Evolutionary conservation across 2,797 vertebrate genomes (phyloP).

Genomic region (Myotis pilosus): DNA sequence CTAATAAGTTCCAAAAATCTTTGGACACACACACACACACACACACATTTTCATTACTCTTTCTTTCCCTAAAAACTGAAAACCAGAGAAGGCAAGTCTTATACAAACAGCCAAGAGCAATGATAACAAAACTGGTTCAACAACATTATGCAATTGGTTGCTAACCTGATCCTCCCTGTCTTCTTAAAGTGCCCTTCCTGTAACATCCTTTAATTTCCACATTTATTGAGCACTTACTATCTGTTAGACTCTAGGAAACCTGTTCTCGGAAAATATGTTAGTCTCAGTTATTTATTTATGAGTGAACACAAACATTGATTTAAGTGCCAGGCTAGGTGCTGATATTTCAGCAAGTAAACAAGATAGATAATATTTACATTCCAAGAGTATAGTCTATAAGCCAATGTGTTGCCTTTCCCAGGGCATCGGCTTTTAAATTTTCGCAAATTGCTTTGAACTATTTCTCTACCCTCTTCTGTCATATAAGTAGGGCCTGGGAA

Average conservation of each 20-base stretch:
- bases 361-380: not conserved
- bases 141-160: not conserved
- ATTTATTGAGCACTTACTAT: not conserved
- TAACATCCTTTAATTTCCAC: conserved; percentile 28
- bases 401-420: not conserved
- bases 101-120: not conserved
- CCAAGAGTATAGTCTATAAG: not conserved
- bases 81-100: not conserved
- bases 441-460: not conserved
- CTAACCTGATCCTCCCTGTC: not conserved
- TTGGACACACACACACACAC: not conserved
- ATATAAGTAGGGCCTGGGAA: not conserved
- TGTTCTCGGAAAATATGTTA: not conserved
- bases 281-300: not conserved
- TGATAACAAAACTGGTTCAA: not conserved
- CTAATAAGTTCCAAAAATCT: not conserved
- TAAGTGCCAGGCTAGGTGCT: not conserved
- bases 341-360: not conserved
- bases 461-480: not conserved
- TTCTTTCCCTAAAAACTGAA: not conserved
- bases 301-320: not conserved
- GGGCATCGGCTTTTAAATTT: not conserved
- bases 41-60: not conserved
- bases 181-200: not conserved
- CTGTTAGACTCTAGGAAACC: not conserved